phyloP scores from a whole-genome alignment of 2,113 vertebrate genomes.

The Nothoprocta perdicaria region DNA sequence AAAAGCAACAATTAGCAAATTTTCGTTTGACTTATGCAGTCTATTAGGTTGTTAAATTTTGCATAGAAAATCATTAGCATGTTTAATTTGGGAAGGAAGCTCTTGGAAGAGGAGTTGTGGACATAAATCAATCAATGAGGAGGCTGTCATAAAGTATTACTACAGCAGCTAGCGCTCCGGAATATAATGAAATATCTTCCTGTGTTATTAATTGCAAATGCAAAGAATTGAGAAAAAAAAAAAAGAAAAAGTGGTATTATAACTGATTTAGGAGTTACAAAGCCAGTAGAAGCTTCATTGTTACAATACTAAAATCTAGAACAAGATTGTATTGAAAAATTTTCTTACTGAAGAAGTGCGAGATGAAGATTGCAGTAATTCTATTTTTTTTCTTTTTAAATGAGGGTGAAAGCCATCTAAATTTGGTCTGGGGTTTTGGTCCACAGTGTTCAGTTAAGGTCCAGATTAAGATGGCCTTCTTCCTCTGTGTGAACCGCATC shows the following conservation, averaged over 20 bases:
- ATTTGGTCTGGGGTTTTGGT: background rate
- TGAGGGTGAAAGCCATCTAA: background rate
- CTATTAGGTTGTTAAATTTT: constrained; percentile 70
- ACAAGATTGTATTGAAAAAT: background rate
- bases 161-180: background rate
- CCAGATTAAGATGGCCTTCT: background rate
- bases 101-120: constrained; percentile 49
- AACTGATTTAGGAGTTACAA: background rate
- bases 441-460: background rate
- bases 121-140: constrained; percentile 41
- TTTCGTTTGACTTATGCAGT: constrained; percentile 53
- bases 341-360: background rate
- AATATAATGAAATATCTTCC: background rate
- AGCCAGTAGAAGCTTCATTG: background rate
- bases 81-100: constrained; percentile 52
- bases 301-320: constrained; percentile 7
- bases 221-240: background rate
- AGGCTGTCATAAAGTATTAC: background rate
- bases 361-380: background rate
- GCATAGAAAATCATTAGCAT: constrained; percentile 67
- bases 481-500: background rate
- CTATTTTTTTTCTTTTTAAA: background rate
- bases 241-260: background rate
- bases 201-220: background rate
- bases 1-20: constrained; percentile 60